Evolutionary conservation across 2,113 vertebrate genomes (phyloP).

Genomic region (Sus scrofa): DNA sequence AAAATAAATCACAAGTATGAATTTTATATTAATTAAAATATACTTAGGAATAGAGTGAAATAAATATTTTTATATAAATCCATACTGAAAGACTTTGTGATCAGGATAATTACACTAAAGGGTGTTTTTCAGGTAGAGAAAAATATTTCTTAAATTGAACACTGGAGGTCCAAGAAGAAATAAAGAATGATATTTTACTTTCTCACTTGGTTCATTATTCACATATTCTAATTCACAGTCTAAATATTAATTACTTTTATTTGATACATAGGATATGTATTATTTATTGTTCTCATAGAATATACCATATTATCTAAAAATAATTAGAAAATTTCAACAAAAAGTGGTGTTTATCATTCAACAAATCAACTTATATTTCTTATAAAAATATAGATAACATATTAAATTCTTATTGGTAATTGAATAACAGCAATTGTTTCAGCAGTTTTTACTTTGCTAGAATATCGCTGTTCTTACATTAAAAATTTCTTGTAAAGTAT

Average conservation of each 20-base stretch:
- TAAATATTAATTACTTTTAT: neutral
- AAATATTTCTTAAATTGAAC: neutral
- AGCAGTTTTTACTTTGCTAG: neutral
- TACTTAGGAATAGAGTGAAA: neutral
- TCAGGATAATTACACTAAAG: neutral
- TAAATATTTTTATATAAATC: slow-evolving; percentile 14
- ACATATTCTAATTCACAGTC: neutral
- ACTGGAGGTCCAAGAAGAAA: neutral
- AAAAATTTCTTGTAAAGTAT: neutral
- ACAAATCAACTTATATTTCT: neutral
- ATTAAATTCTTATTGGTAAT: neutral
- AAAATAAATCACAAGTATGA: neutral
- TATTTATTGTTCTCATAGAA: neutral
- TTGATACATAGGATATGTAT: neutral
- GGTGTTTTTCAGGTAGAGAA: neutral
- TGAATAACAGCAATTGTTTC: neutral
- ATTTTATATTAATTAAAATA: neutral
- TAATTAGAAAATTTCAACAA: neutral
- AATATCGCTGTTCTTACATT: neutral
- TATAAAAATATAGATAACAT: neutral
- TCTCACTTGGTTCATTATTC: neutral
- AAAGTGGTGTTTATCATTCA: neutral
- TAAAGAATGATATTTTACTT: neutral
- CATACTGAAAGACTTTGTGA: neutral
- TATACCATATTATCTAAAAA: neutral